phyloP scores from a whole-genome alignment of 2,888 invertebrate genomes.

The Himalopsyche anomala region DNA sequence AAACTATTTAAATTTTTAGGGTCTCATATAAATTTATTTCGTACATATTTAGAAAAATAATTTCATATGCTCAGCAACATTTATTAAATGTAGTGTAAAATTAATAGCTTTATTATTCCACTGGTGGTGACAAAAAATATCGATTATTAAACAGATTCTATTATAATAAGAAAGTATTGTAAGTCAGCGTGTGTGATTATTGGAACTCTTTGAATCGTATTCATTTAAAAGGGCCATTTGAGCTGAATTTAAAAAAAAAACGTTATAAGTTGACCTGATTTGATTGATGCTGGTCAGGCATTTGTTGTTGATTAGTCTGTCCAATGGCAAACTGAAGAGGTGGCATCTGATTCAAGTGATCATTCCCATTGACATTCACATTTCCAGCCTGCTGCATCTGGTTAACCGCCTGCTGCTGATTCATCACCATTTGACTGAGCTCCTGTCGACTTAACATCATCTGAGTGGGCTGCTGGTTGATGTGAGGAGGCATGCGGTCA shows the following conservation, averaged over 20 bases:
- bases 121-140: too few species aligned
- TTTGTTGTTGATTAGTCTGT: conserved; percentile 47
- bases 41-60: too few species aligned
- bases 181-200: background rate
- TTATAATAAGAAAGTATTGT: too few species aligned
- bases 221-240: too few species aligned
- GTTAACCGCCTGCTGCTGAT: background rate
- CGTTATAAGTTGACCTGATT: background rate
- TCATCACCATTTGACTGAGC: conserved; percentile 4
- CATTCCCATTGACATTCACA: background rate
- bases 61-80: too few species aligned
- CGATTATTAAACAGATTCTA: too few species aligned
- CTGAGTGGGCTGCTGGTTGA: conserved; percentile 23
- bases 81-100: too few species aligned
- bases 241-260: background rate
- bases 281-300: conserved; percentile 46
- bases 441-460: conserved; percentile 8
- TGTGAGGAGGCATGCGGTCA: conserved; percentile 48
- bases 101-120: too few species aligned
- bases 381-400: background rate
- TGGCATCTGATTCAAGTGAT: conserved; percentile 51
- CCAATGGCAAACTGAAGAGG: conserved; percentile 46
- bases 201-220: too few species aligned
- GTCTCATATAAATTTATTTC: too few species aligned
- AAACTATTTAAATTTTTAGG: too few species aligned